Evolutionary conservation across 2,888 invertebrate genomes (phyloP), one percentile per base, ranked within the genome.

Genomic region (Nematopogon swammerdamellus): DNA sequence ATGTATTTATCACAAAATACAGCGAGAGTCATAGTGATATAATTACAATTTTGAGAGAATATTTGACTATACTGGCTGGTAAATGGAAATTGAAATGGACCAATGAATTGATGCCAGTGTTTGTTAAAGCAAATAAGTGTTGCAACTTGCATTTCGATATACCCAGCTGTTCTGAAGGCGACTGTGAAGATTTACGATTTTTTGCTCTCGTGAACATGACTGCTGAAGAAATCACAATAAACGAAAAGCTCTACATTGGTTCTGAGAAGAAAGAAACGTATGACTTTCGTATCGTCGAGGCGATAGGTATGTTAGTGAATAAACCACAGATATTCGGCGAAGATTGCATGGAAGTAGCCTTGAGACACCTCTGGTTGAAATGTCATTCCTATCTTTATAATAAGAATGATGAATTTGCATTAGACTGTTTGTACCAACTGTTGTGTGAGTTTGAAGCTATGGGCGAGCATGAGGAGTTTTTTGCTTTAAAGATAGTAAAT

Each of bases 41-140:
- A 2, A 80, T 85, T 55, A 80, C 82, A 47, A 76, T 87, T 56
- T 65, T 89, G 8, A 82, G 83, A 53, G 83, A 83, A 49, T 85
- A 80, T 60, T 75, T 87, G 1, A 69, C 70, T 57, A 72, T 80
- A 55, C 64, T 90, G 48, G 72, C 84, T 8, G 68, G 67, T 5
- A 82, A 87, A 57, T 89, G 88, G 86, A 74, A 74, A 56, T 60
- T 75, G 8, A 80, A 81, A 53, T 91, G 89, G 89, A 87, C 89
- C 0, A 67, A 77, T 51, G 80, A 77, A 45, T 69, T 90, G 25
- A 60, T 79, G 1, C 69, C 79, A 14, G 60, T 84, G 45, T 91
- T 83, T 65, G 66, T 86, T 52, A 75, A 83, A 63, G 77, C 84
- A 5, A 88, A 86, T 58, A 70, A 79, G 56, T 83, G 77, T 54